A percentile compares a stretch with the other conserved stretches of the same genome.
These are phyloP conservation scores for Globodera rostochiensis DNA, from an alignment of 1,140 invertebrate species.

Conservation along the genomic window DNA sequence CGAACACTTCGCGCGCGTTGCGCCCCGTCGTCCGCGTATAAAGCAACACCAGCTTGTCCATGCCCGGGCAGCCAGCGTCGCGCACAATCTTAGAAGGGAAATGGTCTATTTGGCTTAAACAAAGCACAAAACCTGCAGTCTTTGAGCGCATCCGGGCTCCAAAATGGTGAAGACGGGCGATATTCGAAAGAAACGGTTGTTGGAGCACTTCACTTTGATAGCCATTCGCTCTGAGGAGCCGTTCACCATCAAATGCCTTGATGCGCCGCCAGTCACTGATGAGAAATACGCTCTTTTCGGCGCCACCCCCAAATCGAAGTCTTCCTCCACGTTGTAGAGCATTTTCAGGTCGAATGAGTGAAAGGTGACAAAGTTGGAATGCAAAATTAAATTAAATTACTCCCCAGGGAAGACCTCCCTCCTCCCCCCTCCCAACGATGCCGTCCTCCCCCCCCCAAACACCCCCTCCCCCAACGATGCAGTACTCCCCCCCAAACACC, in stretches of 20 bases:
- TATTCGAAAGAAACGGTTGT: slow-evolving; percentile 37
- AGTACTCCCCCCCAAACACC: no score
- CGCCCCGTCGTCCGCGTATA: slow-evolving; percentile 35
- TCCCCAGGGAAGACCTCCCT: not conserved
- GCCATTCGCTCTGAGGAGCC: slow-evolving; percentile 38
- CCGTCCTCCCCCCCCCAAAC: no score
- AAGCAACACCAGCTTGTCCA: slow-evolving; percentile 36
- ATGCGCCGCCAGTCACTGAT: slow-evolving; percentile 32
- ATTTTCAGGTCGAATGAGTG: slow-evolving; percentile 5
- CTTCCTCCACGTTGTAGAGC: slow-evolving; percentile 32
- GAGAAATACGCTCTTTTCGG: slow-evolving; percentile 40
- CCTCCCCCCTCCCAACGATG: no score
- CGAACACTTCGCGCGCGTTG: slow-evolving; percentile 40
- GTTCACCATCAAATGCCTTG: slow-evolving; percentile 46
- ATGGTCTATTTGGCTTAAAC: not conserved
- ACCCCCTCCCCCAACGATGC: no score
- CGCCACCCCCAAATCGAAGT: slow-evolving; percentile 35
- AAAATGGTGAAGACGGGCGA: slow-evolving; percentile 39
- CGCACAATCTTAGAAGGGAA: slow-evolving; percentile 28
- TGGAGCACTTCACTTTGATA: slow-evolving; percentile 45
- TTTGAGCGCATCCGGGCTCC: slow-evolving; percentile 36
- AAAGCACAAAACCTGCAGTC: slow-evolving; percentile 36
- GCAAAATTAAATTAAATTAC: slow-evolving; percentile 1
- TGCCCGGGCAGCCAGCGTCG: slow-evolving; percentile 29
- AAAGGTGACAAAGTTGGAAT: not conserved